Evolutionary conservation across 2,797 vertebrate genomes (phyloP), one percentile per base, ranked within the genome.

Genomic region (Cyprinodon diabolis): DNA sequence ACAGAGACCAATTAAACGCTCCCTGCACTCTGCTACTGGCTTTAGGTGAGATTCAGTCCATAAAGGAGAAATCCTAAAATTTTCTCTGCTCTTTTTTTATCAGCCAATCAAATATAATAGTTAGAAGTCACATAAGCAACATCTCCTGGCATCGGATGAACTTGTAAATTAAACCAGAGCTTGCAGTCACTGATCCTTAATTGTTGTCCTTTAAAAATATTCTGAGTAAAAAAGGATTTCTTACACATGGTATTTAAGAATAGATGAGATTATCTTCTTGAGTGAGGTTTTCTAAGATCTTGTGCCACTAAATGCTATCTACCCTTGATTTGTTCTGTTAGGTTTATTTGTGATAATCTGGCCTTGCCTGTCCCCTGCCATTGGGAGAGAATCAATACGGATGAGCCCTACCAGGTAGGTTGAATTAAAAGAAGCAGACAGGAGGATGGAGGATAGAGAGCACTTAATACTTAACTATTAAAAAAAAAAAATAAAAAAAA

Each of bases 291-390:
- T 19, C 7, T 40, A 40, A 5, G 4, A 14, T 51, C 14, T 63
- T 47, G 19, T 35, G n/a, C 30, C 48, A 10, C 54, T 9, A 23
- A 63, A 23, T 35, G 0, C 47, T 58, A 6, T 80, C 45, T 80
- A 45, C 72, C 19, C 25, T 35, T 72, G 45, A 78, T 63, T 63
- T 63, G 10, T 48, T 68, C 76, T 55, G 67, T 51, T 93, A 99
- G 97, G 94, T 98, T 97, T 79, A 97, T 99, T 89, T 99, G 98
- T 94, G 97, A 97, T 92, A 99, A 99, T 77, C 95, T 97, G 68
- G 96, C 97, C 43, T 95, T 99, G 66, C 97, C 97, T 54, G 91
- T 99, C 76, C 98, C 98, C 1, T 94, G 96, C 17, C 97, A 99
- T 85, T 99, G 98, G 98, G 98, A 99, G 86, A 96, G 96, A 80